These are phyloP conservation scores for Burhinus oedicnemus DNA, from an alignment of 2,113 vertebrate species.

Conservation along the genomic window DNA sequence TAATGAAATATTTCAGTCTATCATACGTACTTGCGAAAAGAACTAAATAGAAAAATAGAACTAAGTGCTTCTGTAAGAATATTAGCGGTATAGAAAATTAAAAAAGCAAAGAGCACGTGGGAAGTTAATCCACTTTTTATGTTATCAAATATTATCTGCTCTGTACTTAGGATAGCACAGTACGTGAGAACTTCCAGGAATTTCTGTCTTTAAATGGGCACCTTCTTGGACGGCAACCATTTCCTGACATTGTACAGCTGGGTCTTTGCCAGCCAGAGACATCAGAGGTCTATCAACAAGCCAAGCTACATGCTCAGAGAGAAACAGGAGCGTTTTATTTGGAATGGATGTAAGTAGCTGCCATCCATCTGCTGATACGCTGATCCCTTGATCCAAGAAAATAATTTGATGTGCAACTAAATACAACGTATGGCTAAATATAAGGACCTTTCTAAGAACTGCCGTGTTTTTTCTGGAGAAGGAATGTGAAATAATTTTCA, in stretches of 20 bases:
- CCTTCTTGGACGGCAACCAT: conserved; percentile 90
- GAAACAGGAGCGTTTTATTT: conserved; percentile 85
- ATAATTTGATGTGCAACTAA: neutral
- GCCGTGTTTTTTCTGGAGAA: neutral
- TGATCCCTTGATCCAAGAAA: neutral
- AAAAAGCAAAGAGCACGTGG: neutral
- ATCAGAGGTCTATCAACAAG: conserved; percentile 91
- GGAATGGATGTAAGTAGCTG: conserved; percentile 88
- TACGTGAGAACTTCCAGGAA: conserved; percentile 93
- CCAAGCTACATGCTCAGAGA: conserved; percentile 80
- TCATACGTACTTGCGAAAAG: neutral
- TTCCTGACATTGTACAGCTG: conserved; percentile 91
- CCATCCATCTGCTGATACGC: neutral
- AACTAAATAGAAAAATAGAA: neutral
- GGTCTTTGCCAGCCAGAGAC: conserved; percentile 87
- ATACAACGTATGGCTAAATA: neutral
- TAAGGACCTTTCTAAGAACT: neutral
- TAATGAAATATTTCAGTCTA: neutral
- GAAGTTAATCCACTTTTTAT: neutral
- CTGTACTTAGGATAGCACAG: conserved; percentile 80
- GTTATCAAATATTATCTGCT: neutral
- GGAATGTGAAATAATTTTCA: neutral
- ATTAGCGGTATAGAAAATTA: neutral
- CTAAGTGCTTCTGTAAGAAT: neutral
- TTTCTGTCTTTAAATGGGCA: conserved; percentile 95